phyloP scores from a whole-genome alignment of 92 coral and sea anemone genomes.

The Galaxea fascicularis region DNA sequence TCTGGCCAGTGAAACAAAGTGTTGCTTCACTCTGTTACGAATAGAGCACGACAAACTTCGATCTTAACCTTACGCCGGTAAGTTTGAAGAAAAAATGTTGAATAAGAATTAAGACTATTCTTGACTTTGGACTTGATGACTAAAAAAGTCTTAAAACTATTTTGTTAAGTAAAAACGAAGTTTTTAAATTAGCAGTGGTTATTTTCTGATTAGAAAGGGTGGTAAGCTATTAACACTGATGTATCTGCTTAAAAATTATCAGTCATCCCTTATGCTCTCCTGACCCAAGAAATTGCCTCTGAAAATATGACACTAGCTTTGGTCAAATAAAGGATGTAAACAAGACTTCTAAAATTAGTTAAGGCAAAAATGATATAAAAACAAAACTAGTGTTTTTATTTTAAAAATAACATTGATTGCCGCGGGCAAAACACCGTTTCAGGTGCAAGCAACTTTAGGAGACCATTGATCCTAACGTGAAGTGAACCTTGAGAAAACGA shows the following conservation, averaged over 20 bases:
- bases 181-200: neutral
- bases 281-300: neutral
- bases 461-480: neutral
- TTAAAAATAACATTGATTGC: neutral
- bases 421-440: slow-evolving; percentile 9
- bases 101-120: neutral
- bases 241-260: neutral
- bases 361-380: neutral
- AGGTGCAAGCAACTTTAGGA: slow-evolving; percentile 39
- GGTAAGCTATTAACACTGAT: neutral
- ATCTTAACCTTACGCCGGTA: no score
- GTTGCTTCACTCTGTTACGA: neutral
- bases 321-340: neutral
- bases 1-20: slow-evolving; percentile 20
- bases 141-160: neutral
- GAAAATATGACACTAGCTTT: neutral
- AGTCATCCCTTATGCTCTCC: neutral
- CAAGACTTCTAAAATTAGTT: neutral
- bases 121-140: neutral
- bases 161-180: neutral
- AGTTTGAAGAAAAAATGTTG: neutral
- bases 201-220: neutral
- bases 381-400: neutral
- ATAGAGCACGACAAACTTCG: neutral
- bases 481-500: slow-evolving; percentile 30